phyloP scores from a whole-genome alignment of 2,113 vertebrate species.

The Elanoides forficatus region DNA sequence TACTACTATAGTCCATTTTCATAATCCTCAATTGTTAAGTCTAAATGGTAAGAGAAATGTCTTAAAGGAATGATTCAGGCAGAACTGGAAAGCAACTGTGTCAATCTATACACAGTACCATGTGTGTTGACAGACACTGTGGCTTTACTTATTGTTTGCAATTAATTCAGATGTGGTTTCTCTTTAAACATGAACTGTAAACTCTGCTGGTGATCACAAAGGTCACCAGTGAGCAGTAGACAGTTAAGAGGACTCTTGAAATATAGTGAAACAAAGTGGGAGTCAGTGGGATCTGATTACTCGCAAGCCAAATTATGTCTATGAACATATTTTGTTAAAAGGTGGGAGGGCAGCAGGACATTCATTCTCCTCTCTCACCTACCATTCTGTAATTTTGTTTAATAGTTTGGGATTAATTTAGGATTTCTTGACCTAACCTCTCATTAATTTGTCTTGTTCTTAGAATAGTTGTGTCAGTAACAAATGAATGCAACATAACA shows the following conservation, averaged over 20 bases:
- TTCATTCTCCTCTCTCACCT: not conserved
- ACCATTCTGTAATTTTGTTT: not conserved
- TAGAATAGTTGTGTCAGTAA: not conserved
- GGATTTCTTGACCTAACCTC: not conserved
- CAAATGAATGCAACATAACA: not conserved
- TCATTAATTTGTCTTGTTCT: not conserved
- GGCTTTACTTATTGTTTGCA: not conserved
- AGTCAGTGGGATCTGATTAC: not conserved
- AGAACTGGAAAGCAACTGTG: not conserved
- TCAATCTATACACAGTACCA: not conserved
- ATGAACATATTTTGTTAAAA: not conserved
- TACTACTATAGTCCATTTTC: not conserved
- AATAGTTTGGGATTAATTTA: not conserved
- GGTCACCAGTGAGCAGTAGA: not conserved
- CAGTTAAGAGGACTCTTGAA: not conserved
- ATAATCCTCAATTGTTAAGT: not conserved
- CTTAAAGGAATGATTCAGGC: not conserved
- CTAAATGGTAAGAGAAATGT: not conserved
- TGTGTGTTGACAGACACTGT: not conserved
- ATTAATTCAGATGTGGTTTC: not conserved
- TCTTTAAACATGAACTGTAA: not conserved
- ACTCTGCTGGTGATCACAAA: not conserved
- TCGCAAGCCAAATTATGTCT: not conserved
- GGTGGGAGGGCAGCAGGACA: not conserved
- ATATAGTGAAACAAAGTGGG: not conserved